Evolutionary conservation across 2,113 vertebrate genomes (phyloP), one percentile per base, ranked within the genome.

Genomic region (Chitala chitala): DNA sequence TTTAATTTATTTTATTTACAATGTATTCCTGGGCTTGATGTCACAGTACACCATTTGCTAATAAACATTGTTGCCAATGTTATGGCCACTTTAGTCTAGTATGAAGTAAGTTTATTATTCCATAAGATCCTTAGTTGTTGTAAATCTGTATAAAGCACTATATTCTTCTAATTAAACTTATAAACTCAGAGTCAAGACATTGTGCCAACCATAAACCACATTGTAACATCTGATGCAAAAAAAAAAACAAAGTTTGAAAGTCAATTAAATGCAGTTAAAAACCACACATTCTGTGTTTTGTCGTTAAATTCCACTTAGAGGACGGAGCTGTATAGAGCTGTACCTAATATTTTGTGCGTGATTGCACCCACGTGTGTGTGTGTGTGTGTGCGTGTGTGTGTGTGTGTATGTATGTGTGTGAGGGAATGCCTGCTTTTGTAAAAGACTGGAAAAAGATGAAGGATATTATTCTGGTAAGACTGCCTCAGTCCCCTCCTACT

Each of bases 401-500:
- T 69, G 66, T 33, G 26, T 33, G 46, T 26, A 20, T 33, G 66
- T 33, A 29, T 36, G 68, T 33, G 29, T 24, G 8, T 69, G 48
- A 51, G 29, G 15, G 46, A 33, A 42, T 53, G 46, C 24, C 1
- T 22, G 54, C 24, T 5, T 0, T 3, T 56, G 10, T 46, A 48
- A 69, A 5, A 4, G 68, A 33, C 48, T 7, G 8, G 5, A 51
- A 20, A 20, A 22, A 12, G 12, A 12, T 31, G 12, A 26, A 2
- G 24, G 44, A 51, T 44, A 31, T 24, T 50, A 15, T 69, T 42
- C 64, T 46, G 24, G 40, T 42, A 68, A 46, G 73, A 26, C 75
- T 42, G 70, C 7, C 79, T 48, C 66, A 87, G 85, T 87, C 92
- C 89, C 95, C 95, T 94, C 95, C 96, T 92, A 91, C 93, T 92